Evolutionary conservation across 2,113 vertebrate species (phyloP), one percentile per base, ranked within the genome.

Genomic region (Cheirogaleus medius): DNA sequence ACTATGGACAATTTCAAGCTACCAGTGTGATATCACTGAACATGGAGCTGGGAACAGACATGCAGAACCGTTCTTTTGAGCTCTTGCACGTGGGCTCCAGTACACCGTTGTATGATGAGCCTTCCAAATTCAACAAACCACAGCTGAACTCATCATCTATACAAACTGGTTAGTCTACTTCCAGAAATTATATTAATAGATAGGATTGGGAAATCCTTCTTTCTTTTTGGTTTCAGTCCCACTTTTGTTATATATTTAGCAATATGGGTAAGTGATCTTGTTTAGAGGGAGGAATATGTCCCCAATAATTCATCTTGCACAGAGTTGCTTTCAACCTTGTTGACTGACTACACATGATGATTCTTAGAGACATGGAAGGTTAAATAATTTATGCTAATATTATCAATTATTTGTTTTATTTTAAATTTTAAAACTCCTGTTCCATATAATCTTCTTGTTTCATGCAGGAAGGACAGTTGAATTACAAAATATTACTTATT

Each of bases 361-460:
- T 21, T 37, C 27, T 0, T 0, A 9, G 39, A 71, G 56, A 60
- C 12, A 12, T 0, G 1, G 54, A 85, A 84, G 44, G 44, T 32
- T 94, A 85, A 95, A 93, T 81, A 68, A 94, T 69, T 95, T 6
- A 2, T 5, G 15, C 6, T 71, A 87, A 95, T 84, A 84, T 82
- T 34, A 77, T 60, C 25, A 82, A 78, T 54, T 60, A 87, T 91
- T 87, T 95, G 63, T 90, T 84, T 88, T 42, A 56, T 82, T 56
- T 44, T 42, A 94, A 76, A 83, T 34, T 95, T 95, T 7, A 1
- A 88, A 89, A 49, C 27, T 87, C 37, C 2, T 14, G 15, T 87
- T 94, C 49, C 63, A 47, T 39, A 76, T 58, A 80, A 83, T 84
- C 42, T 52, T 23, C 0, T 1, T 66, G 81, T 60, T 96, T 97